Base-by-base conservation (phyloP, 2,888 invertebrate genomes). In the Pyrrhosoma nymphula region DNA sequence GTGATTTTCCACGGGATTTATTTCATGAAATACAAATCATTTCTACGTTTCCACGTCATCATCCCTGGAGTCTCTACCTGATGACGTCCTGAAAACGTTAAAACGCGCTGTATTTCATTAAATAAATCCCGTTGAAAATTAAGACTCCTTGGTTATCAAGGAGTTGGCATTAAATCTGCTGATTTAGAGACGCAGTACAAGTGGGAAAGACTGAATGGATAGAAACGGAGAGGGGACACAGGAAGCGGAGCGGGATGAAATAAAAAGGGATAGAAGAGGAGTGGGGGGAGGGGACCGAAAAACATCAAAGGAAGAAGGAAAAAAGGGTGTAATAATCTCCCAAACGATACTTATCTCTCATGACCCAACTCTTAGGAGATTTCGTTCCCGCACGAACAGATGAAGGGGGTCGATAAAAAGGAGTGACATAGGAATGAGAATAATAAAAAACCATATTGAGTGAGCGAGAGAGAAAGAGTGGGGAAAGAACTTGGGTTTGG, bases 361-460 rank as follows among this genome's bases (percentile, higher is more conserved):
- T 93, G 93, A 93, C 93, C 47, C 93, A n/a, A 93, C 93, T 93
- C 93, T 55, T 75, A 47, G 69, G 93, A 47, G 93, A 93, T 63
- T 93, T 91, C 91, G 26, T 91, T 91, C 60, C 16, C 91, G 93
- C 93, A 93, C 93, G 93, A 39, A 69, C 93, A 47, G 93, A 89
- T 89, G 89, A 89, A 89, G 89, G 89, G 89, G 89, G 69, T 93
- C 93, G 93, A 93, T 93, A 93, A 93, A 93, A 93, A 93, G 75
- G 69, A 93, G 93, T 75, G 93, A 93, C 93, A 75, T 93, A 69
- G 75, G 93, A 47, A 93, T 69, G 12, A 60, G n/a, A 47, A 93
- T 69, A 4, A 60, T 23, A 60, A 60, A 90, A 91, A 60, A 26
- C 23, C 47, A 60, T 20, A 20, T 56, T 18, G n/a, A 82, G 82